Evolutionary conservation across 23 tunicate genomes (phyloP), one percentile per base, ranked within the genome.

Genomic region (Halocynthia roretzi): DNA sequence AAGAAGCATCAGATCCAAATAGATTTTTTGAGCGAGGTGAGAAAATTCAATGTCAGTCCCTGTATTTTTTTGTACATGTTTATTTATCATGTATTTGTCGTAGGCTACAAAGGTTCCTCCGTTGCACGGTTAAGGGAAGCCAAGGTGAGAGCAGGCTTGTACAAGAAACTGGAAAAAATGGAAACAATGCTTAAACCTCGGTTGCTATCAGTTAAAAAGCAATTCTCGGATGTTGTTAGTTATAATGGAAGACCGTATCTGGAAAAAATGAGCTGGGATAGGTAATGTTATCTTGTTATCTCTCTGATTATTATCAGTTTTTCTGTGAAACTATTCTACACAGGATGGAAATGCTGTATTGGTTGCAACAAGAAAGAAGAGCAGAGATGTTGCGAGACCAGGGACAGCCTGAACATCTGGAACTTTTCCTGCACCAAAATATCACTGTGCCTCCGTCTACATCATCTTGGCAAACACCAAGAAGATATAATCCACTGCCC

Each of bases 341-440:
- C 71, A 92, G 98, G 71, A 66, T 83, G 7, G 98, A 92, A 77
- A 92, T 92, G 98, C 66, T 92, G 19, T 92, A 92, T 80, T 92
- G 84, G 85, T 72, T 92, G 61, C 97, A 91, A 53, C 97, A 91
- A 82, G 91, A 91, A 77, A 68, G 97, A 6, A 71, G 97, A 77
- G 76, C 83, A 49, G 53, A 56, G 23, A 62, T 62, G 79, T 53
- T 91, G 78, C 5, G 52, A 2, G 82, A 79, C 17, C 77, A 66
- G 12, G 95, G 95, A 6, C 84, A 88, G 53, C 88, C 88, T 56
- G 80, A 83, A 70, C 84, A 83, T 70, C 80, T 83, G 7, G 70
- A 77, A 10, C 77, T 75, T 22, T 87, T 87, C 54, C 65, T 82
- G 17, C 82, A 70, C 7, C 80, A 82, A 72, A 83, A 83, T 76